Evolutionary conservation across 1,140 invertebrate genomes (phyloP), one percentile per base, ranked within the genome.

Genomic region (Probaryconus sp.): DNA sequence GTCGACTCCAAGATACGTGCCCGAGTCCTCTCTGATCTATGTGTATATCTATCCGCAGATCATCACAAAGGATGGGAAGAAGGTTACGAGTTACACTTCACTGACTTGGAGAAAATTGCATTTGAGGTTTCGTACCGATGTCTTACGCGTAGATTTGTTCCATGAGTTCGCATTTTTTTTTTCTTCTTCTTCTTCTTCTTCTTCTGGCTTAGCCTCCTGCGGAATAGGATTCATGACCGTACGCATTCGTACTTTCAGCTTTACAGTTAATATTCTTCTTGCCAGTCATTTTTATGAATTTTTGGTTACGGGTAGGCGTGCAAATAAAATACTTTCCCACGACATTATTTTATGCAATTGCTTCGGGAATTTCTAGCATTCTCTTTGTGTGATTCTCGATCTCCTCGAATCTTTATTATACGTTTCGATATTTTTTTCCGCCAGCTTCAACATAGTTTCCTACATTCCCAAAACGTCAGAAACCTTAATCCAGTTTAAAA

Each of bases 61-160:
- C 69, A 72, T 72, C 69, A 60, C 51, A 72, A 72, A 65, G 60
- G 60, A 64, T 63, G 58, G 35, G 61, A 61, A 67, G 45, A 73
- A 53, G 53, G 64, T 61, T 69, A 69, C 64, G 58, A 69, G 71
- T 69, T 64, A 68, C 58, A 69, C 71, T 75, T 69, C 33, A 40
- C 64, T 63, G 58, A 56, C 55, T 69, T 16, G 26, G 43, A 69
- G 58, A 69, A 75, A 69, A 75, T 75, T 68, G 40, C 61, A 37
- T 56, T 67, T 51, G 45, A 61, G 48, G 67, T 61, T 60, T 60
- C 50, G 31, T 50, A 18, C 45, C 48, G 24, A 50, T 45, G 45
- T 50, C 45, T 69, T 53, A 53, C 35, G 38, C 48, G 33, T 18
- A 20, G 21, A 53, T 72, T 37, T 55, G 10, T 58, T 70, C 38